Percentiles rank a stretch among this genome's conserved stretches.
Conservation (phyloP, 2,888 invertebrate species). For the Stictocephala bisonia region DNA sequence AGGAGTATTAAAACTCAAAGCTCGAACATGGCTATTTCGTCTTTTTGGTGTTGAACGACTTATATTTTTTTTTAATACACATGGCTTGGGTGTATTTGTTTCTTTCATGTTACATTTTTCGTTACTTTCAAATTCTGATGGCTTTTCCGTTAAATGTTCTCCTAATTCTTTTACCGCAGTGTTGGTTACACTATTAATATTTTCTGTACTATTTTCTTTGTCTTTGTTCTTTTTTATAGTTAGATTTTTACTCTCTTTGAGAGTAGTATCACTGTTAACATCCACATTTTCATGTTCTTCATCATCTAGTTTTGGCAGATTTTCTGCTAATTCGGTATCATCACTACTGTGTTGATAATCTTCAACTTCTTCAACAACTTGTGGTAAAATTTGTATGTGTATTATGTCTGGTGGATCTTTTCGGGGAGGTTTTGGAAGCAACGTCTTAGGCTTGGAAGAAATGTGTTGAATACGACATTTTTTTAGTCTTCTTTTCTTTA, state of each 20-base stretch:
- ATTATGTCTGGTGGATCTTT: not conserved
- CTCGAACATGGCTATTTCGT: constrained; percentile 39
- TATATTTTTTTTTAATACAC: constrained; percentile 16
- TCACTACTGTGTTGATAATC: not conserved
- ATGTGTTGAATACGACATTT: too few species aligned
- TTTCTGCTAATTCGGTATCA: constrained; percentile 15
- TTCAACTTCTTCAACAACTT: constrained; percentile 20
- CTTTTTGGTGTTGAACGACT: constrained; percentile 40
- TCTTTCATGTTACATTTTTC: not conserved
- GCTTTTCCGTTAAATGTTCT: not conserved
- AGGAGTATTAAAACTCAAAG: constrained; percentile 43
- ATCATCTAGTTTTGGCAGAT: constrained; percentile 10
- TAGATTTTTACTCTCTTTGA: too few species aligned
- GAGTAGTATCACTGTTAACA: too few species aligned
- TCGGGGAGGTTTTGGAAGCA: constrained; percentile 17
- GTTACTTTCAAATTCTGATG: too few species aligned
- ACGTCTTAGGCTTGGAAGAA: too few species aligned
- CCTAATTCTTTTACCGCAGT: not conserved
- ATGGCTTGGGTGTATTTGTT: constrained; percentile 18
- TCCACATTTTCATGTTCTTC: constrained; percentile 1
- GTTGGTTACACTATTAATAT: too few species aligned
- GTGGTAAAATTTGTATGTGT: constrained; percentile 19
- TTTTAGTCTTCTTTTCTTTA: constrained; percentile 4
- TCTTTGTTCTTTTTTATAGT: not conserved
- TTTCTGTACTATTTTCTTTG: too few species aligned